Percentiles rank a stretch among this genome's conserved stretches.
Conservation (phyloP, 2,797 vertebrate genomes). For the Gymnopithys bicolor region DNA sequence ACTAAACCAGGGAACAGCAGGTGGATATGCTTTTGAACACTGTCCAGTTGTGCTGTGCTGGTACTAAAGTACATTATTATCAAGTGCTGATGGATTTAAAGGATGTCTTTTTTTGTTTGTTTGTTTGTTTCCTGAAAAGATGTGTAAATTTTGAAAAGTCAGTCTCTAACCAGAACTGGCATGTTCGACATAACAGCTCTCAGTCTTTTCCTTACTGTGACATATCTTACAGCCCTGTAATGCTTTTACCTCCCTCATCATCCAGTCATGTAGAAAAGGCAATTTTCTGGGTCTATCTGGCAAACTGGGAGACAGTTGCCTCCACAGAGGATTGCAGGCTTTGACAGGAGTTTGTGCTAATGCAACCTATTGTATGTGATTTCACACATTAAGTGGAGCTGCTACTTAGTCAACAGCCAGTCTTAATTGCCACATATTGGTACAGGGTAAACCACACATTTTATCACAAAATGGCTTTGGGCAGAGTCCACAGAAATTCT, state of each 20-base stretch:
- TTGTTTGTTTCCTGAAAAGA: not conserved
- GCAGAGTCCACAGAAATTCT: not conserved
- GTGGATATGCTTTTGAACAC: not conserved
- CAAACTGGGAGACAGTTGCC: not conserved
- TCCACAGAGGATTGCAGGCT: not conserved
- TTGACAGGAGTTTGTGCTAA: not conserved
- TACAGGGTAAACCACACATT: rapidly evolving
- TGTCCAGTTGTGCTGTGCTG: not conserved
- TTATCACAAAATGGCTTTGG: not conserved
- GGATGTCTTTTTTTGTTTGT: not conserved
- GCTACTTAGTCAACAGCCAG: not conserved
- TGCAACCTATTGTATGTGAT: not conserved
- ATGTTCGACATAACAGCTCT: not conserved
- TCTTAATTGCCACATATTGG: not conserved
- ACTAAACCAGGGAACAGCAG: not conserved
- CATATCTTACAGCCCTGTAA: not conserved
- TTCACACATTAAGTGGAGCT: not conserved
- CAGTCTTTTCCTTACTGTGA: not conserved
- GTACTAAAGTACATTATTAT: not conserved
- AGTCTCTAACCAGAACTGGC: not conserved
- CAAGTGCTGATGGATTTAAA: not conserved
- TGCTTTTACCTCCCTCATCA: not conserved
- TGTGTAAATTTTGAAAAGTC: not conserved
- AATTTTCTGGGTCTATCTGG: not conserved
- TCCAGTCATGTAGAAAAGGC: not conserved